A percentile compares a stretch with the other conserved stretches of the same genome.
These are phyloP conservation scores for Merops nubicus DNA, from an alignment of 2,113 vertebrate species.

Conservation along the genomic window DNA sequence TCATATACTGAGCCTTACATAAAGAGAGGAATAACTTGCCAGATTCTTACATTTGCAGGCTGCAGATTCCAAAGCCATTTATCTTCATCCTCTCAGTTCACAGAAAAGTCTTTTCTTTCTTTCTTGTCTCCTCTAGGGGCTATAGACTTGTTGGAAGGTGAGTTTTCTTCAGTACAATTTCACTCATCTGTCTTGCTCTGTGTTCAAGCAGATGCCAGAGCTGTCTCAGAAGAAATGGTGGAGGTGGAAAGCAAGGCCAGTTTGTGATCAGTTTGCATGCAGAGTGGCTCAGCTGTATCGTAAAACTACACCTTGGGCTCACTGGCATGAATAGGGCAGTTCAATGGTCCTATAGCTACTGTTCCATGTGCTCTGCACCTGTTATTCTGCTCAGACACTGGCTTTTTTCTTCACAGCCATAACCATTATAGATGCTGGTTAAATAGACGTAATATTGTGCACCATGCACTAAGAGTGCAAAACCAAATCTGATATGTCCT, in stretches of 20 bases:
- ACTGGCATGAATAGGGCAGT: not conserved
- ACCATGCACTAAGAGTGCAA: not conserved
- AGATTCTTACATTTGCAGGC: not conserved
- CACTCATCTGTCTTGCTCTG: not conserved
- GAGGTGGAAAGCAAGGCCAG: not conserved
- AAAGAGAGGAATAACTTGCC: not conserved
- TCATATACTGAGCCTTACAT: not conserved
- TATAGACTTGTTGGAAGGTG: not conserved
- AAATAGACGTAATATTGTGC: not conserved
- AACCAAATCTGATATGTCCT: not conserved
- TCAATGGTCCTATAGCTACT: not conserved
- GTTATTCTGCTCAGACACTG: not conserved
- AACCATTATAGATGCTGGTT: not conserved
- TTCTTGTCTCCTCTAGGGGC: not conserved
- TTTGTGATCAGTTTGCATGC: not conserved
- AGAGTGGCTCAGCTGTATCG: not conserved
- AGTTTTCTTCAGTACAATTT: not conserved
- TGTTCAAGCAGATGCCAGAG: not conserved
- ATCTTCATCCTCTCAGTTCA: not conserved
- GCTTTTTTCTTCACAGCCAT: not conserved
- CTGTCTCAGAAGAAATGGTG: not conserved
- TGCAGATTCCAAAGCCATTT: not conserved
- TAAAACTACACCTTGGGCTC: not conserved
- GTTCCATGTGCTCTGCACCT: conserved; percentile 50
- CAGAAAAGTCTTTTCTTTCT: not conserved